phyloP scores from a whole-genome alignment of 2,888 invertebrate species.

The Heliconius hortense region DNA sequence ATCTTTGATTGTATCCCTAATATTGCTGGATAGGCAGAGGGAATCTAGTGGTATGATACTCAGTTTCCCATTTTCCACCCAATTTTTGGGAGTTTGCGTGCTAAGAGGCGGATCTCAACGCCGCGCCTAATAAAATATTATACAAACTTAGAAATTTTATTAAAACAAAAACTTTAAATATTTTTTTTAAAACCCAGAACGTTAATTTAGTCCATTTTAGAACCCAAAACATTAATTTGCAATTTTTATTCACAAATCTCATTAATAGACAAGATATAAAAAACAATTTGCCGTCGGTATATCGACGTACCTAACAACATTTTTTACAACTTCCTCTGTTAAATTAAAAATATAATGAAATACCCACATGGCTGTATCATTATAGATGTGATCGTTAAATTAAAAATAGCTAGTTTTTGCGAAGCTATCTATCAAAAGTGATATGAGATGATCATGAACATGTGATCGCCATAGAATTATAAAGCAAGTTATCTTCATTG shows the following conservation, averaged over 20 bases:
- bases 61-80: too few relatives aligned
- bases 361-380: constrained; percentile 14
- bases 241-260: background rate
- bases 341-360: constrained; percentile 26
- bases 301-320: background rate
- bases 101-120: too few relatives aligned
- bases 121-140: too few relatives aligned
- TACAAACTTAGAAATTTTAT: too few relatives aligned
- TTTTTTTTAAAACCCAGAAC: background rate
- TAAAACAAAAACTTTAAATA: background rate
- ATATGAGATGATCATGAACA: constrained; percentile 1
- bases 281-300: constrained; percentile 10
- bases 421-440: constrained; percentile 18
- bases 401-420: constrained; percentile 24
- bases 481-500: background rate
- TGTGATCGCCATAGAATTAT: constrained; percentile 9
- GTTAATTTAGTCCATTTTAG: background rate
- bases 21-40: too few relatives aligned
- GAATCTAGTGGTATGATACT: too few relatives aligned
- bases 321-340: constrained; percentile 25
- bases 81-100: too few relatives aligned
- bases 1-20: too few relatives aligned
- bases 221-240: background rate
- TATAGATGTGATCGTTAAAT: constrained; percentile 23
- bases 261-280: constrained; percentile 10